These are phyloP conservation scores for Dysmachus trigonus DNA, from an alignment of 2,888 invertebrate species.

Conservation along the genomic window DNA sequence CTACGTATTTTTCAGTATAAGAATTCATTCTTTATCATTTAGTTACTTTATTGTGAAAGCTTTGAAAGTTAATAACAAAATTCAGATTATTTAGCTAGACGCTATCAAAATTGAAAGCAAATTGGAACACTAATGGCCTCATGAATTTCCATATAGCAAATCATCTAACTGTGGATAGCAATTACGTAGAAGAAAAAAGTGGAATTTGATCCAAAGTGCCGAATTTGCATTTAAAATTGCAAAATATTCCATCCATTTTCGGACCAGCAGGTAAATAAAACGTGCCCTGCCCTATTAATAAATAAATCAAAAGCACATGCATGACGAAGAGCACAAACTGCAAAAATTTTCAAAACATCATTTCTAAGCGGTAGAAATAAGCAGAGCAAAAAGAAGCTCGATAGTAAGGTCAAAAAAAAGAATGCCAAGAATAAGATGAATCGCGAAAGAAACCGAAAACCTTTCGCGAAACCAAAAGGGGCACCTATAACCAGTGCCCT, in stretches of 20 bases:
- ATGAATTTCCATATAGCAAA: background rate
- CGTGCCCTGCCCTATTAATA: background rate
- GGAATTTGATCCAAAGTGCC: background rate
- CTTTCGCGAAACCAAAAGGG: background rate
- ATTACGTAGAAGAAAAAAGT: background rate
- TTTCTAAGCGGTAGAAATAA: background rate
- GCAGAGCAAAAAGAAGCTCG: background rate
- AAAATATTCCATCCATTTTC: background rate
- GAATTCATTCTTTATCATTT: too few relatives aligned
- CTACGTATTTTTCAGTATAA: too few relatives aligned
- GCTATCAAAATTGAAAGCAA: background rate
- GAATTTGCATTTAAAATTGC: background rate
- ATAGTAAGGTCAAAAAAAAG: background rate
- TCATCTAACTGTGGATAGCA: background rate
- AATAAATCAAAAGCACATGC: conserved; percentile 4
- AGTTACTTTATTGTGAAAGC: background rate
- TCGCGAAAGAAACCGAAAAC: background rate
- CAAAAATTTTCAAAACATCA: background rate
- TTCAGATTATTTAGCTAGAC: background rate
- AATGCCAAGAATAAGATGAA: background rate
- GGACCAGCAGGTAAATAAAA: background rate
- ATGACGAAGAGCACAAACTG: background rate
- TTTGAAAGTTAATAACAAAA: background rate
- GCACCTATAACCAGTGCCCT: background rate
- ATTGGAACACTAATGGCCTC: background rate